Evolutionary conservation across 2,113 vertebrate species (phyloP), one percentile per base, ranked within the genome.

Genomic region (Coregonus clupeaformis): DNA sequence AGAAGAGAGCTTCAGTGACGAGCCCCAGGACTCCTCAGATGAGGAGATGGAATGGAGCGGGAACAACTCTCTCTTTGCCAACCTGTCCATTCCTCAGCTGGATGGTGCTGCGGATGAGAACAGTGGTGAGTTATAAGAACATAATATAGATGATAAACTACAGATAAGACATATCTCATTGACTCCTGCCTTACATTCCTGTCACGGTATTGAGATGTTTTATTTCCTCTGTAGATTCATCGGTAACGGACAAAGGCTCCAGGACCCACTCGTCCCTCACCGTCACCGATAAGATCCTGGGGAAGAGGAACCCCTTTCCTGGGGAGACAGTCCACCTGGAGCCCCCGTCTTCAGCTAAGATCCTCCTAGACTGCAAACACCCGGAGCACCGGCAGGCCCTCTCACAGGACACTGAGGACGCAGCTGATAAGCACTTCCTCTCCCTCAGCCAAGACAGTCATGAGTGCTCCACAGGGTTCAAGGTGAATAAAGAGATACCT

Each of bases 51-150:
- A 98, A 49, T 98, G 97, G 96, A 96, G 90, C 42, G 91, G 92
- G 90, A 95, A 92, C 67, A 94, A 74, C 89, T 90, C 93, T 80
- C 89, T 96, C 77, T 93, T 97, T 68, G 89, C 90, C 82, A 95
- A 93, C 87, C 91, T 98, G 84, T 96, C 95, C 89, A 99, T 99
- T 93, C 96, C 96, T 82, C 98, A 99, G 90, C 91, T 99, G 77
- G 98, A 99, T 83, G 98, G 98, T 69, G 97, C 98, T 63, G 98
- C 97, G 66, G 98, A 99, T 81, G 98, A 99, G 89, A 98, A 95
- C 84, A 96, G 95, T 81, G 98, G 98, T 98, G 93, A 94, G 91
- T 83, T 36, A 2, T 18, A 18, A 4, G 6, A 55, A 45, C 71
- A 36, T 12, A 6, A 65, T 27, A 16, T 24, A 65, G 36, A 42